Conservation (phyloP, 2,888 invertebrate genomes). For the Apodemia duryi region DNA sequence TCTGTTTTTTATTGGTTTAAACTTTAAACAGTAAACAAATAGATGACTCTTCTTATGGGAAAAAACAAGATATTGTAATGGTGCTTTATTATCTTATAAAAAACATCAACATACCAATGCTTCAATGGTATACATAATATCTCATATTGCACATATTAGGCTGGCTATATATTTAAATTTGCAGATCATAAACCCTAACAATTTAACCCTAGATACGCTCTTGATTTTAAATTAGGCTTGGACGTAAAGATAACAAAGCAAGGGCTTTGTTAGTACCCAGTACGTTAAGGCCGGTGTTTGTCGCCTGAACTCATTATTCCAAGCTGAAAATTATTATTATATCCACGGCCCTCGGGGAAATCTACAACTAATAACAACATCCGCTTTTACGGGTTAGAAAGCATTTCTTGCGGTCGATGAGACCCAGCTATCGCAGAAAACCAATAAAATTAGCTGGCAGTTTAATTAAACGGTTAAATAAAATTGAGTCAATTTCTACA, state of each 20-base stretch:
- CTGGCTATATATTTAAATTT: no score
- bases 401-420: conserved; percentile 1
- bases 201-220: not conserved
- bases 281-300: not conserved
- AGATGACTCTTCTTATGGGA: no score
- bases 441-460: not conserved
- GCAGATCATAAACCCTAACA: no score
- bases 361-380: conserved; percentile 1
- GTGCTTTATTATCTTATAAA: no score
- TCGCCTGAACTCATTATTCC: not conserved
- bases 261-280: not conserved
- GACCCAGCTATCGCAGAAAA: not conserved
- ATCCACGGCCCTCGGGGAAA: not conserved
- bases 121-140: no score
- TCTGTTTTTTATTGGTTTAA: no score
- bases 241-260: not conserved
- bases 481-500: not conserved
- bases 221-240: not conserved
- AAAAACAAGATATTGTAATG: no score
- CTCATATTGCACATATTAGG: no score
- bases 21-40: no score
- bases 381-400: conserved; percentile 2
- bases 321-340: conserved; percentile 10
- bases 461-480: not conserved
- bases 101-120: no score